Conservation (phyloP, 2,797 vertebrate genomes). For the Luscinia megarhynchos region DNA sequence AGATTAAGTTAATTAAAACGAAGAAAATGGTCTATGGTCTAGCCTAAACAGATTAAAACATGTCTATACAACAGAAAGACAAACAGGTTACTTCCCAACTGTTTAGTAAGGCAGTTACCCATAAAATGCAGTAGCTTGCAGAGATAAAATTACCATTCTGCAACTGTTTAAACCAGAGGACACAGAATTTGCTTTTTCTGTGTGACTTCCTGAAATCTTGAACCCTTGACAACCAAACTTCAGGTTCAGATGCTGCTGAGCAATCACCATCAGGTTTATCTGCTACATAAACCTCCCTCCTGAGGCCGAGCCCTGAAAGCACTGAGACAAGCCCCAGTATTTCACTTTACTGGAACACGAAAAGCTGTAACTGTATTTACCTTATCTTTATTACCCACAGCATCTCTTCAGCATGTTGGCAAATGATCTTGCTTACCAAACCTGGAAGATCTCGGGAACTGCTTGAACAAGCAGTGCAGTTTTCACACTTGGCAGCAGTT, state of each 20-base stretch:
- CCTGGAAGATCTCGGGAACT: not conserved
- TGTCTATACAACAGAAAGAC: accelerated
- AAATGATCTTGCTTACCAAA: not conserved
- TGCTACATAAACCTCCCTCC: not conserved
- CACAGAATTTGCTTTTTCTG: not conserved
- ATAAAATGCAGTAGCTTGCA: not conserved
- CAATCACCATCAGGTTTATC: not conserved
- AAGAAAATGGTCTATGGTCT: not conserved
- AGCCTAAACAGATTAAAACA: not conserved
- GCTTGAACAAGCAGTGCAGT: not conserved
- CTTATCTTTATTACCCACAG: not conserved
- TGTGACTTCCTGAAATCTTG: not conserved
- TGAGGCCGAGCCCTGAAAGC: not conserved
- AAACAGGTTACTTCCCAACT: not conserved
- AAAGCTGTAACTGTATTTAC: not conserved
- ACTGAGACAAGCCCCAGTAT: accelerated
- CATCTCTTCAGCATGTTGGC: accelerated
- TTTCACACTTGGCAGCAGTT: accelerated
- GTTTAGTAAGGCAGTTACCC: not conserved
- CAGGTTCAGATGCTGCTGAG: not conserved
- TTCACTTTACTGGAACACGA: not conserved
- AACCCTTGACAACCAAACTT: not conserved
- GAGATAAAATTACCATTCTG: not conserved
- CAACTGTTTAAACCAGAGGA: not conserved
- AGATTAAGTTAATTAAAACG: not conserved